phyloP scores from a whole-genome alignment of 2,888 invertebrate genomes.

The Drosophila mercatorum region DNA sequence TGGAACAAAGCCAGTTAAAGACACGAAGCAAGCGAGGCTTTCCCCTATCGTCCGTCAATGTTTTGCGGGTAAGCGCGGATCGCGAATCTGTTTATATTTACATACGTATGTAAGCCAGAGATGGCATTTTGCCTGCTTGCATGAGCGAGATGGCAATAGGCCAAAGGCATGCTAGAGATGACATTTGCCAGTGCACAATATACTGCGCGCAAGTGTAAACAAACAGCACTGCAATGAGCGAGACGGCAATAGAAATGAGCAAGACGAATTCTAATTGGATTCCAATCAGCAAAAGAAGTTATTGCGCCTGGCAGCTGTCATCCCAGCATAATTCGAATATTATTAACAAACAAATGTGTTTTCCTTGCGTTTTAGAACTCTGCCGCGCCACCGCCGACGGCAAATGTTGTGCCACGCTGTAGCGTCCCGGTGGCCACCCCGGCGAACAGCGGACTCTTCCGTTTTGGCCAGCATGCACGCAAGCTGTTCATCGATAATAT shows the following conservation, averaged over 20 bases:
- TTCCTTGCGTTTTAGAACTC: slow-evolving; percentile 23
- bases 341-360: background rate
- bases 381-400: slow-evolving; percentile 42
- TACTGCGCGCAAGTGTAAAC: background rate
- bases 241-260: background rate
- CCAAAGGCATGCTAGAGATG: background rate
- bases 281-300: too few species aligned
- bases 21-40: slow-evolving; percentile 80
- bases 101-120: background rate
- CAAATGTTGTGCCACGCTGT: slow-evolving; percentile 43
- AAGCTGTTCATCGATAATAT: slow-evolving; percentile 89
- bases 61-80: slow-evolving; percentile 70
- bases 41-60: slow-evolving; percentile 71
- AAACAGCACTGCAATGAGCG: background rate
- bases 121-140: slow-evolving; percentile 6
- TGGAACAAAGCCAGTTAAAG: slow-evolving; percentile 82
- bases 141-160: slow-evolving; percentile 3
- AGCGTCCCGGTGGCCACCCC: background rate
- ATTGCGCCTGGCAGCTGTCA: background rate
- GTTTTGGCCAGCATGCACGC: slow-evolving; percentile 88
- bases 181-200: background rate
- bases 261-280: background rate
- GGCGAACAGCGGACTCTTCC: slow-evolving; percentile 83
- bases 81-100: slow-evolving; percentile 39
- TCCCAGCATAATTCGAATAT: background rate